Evolutionary conservation across 2,113 vertebrate genomes (phyloP).

Genomic region (Passerina amoena): DNA sequence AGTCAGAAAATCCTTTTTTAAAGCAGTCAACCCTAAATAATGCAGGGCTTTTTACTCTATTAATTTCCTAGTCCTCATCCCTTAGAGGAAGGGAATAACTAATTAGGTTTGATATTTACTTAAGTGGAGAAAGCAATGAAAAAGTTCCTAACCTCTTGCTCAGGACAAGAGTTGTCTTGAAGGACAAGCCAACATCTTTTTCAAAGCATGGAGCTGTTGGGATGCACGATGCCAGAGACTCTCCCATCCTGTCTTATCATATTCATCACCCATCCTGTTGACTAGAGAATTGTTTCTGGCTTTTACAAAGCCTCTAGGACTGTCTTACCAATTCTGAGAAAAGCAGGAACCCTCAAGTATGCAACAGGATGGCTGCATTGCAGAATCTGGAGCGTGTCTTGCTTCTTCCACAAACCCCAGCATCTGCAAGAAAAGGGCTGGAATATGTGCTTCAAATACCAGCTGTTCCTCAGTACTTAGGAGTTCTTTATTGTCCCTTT

Average conservation of each 20-base stretch:
- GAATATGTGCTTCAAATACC: not conserved
- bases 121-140: not conserved
- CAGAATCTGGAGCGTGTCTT: slow-evolving; percentile 32
- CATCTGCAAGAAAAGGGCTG: not conserved
- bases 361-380: slow-evolving; percentile 36
- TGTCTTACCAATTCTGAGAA: not conserved
- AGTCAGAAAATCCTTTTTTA: not conserved
- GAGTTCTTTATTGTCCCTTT: not conserved
- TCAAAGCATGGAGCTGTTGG: not conserved
- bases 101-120: not conserved
- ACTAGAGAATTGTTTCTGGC: not conserved
- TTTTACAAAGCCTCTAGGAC: slow-evolving; percentile 4
- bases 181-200: not conserved
- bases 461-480: not conserved
- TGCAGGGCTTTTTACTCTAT: not conserved
- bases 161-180: not conserved
- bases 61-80: not conserved
- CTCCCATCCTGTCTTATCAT: slow-evolving; percentile 66
- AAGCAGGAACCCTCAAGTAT: not conserved
- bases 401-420: slow-evolving; percentile 34
- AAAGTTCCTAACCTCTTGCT: not conserved
- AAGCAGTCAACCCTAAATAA: not conserved
- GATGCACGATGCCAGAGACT: not conserved
- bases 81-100: not conserved
- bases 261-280: slow-evolving; percentile 60